phyloP scores from a whole-genome alignment of 2,797 vertebrate genomes.

The Muraenolepis orangiensis region DNA sequence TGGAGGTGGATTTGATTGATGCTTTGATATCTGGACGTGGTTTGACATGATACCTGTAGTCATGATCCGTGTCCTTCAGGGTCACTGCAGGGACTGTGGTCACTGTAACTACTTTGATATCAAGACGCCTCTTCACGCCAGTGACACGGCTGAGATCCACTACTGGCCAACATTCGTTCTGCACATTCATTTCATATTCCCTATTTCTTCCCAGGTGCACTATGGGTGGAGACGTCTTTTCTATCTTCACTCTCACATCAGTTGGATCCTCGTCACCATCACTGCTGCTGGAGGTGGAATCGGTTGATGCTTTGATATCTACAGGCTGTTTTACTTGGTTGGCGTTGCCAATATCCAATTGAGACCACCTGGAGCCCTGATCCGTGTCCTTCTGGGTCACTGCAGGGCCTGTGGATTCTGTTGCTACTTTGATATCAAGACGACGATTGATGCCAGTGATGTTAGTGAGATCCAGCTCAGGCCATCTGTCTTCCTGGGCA shows the following conservation, averaged over 20 bases:
- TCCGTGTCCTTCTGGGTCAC: no score
- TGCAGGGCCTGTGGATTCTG: no score
- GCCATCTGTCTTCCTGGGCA: no score
- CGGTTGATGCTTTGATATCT: not conserved
- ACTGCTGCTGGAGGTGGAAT: not conserved
- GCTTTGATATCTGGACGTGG: not conserved
- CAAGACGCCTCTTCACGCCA: slow-evolving; percentile 7
- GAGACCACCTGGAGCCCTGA: not conserved
- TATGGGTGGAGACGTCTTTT: no score
- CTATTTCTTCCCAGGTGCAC: no score
- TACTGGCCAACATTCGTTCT: not conserved
- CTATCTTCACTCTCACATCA: no score
- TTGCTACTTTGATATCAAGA: no score
- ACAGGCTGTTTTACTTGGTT: not conserved
- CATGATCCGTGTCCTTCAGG: slow-evolving; percentile 9
- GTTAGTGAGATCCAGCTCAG: no score
- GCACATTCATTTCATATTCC: no score
- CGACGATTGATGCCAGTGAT: no score
- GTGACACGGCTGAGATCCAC: not conserved
- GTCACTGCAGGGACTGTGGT: not conserved
- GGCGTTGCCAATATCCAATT: not conserved
- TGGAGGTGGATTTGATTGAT: slow-evolving; percentile 17
- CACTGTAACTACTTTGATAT: not conserved
- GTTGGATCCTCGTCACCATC: slow-evolving; percentile 7
- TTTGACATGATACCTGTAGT: no score